Conservation (phyloP, 2,888 invertebrate genomes). For the Villa cingulata region DNA sequence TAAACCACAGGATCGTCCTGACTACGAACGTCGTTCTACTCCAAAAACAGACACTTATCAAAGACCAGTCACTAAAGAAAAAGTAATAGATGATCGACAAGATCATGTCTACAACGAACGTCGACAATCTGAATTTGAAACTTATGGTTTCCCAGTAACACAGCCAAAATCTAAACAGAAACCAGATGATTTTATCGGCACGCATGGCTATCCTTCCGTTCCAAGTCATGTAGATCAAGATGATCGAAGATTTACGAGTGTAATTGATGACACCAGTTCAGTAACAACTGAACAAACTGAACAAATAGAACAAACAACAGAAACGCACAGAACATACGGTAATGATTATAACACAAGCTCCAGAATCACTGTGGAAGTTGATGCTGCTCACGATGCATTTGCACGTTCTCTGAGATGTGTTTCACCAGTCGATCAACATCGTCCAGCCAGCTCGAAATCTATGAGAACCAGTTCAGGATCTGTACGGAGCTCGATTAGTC, state of each 20-base stretch:
- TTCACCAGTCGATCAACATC: constrained; percentile 43
- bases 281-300: constrained; percentile 17
- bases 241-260: not conserved
- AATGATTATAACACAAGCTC: constrained; percentile 42
- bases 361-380: constrained; percentile 47
- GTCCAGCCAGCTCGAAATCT: constrained; percentile 39
- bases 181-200: not conserved
- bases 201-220: not conserved
- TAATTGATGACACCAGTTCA: constrained; percentile 6
- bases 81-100: not conserved
- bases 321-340: constrained; percentile 35
- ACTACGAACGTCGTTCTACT: too few relatives aligned
- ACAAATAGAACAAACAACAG: constrained; percentile 9
- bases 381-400: constrained; percentile 63
- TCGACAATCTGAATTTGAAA: constrained; percentile 8
- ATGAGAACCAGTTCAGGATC: constrained; percentile 41
- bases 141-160: constrained; percentile 17
- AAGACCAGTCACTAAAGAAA: not conserved
- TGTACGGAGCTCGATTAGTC: constrained; percentile 41
- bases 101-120: constrained; percentile 5
- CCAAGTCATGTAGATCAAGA: not conserved
- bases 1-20: not conserved
- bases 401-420: constrained; percentile 56
- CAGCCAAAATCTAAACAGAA: constrained; percentile 13
- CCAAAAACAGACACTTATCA: too few relatives aligned